Base-by-base conservation (phyloP, 2,113 vertebrate species). In the Thunnus thynnus region DNA sequence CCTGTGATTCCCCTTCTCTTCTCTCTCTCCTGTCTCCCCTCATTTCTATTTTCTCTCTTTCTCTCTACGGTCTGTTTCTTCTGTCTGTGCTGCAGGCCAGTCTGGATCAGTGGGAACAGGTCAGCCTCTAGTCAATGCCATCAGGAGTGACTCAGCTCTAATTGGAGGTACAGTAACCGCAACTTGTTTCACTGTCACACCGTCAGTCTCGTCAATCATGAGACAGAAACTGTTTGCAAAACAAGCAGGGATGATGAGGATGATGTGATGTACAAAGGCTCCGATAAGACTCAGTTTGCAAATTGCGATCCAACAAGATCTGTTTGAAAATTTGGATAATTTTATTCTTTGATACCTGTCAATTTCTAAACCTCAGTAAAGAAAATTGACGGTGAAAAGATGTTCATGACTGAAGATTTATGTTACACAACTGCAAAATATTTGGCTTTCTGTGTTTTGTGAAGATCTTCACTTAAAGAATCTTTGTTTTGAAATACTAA, bases 61-160 rank as follows among this genome's bases (percentile, higher is more conserved):
- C 25, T 81, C 22, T 36, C 9, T 41, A 9, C 7, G 71, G 10
- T 71, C 56, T 86, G 5, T 73, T 18, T 86, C 16, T 12, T 46
- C 63, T 89, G 46, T 77, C 88, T 83, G 86, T 85, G 66, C 85
- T 95, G 58, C 94, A 99, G 98, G 98, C 96, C 96, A 96, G 87
- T 96, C 96, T 84, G 96, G 96, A 94, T 94, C 97, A 78, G 92
- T 95, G 95, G 95, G 96, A 88, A 94, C 96, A 75, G 96, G 96
- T 92, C 92, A 97, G 20, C 97, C 97, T 60, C 92, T 98, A 93
- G 93, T 96, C 89, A 97, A 97, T 95, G 93, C 95, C 86, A 96
- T 97, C 89, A 94, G 86, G 95, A 96, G 92, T 71, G 97, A 97
- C 91, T 97, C 97, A 48, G 97, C 97, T 89, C 91, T 99, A 84